Evolutionary conservation across 1,140 invertebrate species (phyloP).

Genomic region (Drosophila azteca): DNA sequence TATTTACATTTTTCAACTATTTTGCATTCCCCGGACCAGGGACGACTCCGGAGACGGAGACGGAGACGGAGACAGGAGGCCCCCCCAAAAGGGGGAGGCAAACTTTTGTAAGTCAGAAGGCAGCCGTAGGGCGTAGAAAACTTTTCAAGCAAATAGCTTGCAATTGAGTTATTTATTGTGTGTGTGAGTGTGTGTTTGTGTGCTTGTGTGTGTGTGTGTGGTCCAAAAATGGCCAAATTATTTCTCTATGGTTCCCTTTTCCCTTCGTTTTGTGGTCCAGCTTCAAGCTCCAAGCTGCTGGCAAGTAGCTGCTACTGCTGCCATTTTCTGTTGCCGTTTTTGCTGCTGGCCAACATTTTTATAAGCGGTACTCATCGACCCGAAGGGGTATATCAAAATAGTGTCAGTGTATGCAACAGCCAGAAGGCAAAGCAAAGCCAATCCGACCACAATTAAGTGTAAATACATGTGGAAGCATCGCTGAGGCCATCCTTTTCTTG

Average conservation of each 20-base stretch:
- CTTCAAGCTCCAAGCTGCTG: slow-evolving; percentile 7
- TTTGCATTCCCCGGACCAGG: slow-evolving; percentile 54
- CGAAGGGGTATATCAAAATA: no score
- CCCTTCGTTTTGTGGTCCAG: background rate
- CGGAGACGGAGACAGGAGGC: no score
- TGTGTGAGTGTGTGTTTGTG: slow-evolving; percentile 28
- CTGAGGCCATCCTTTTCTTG: no score
- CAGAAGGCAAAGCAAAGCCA: no score
- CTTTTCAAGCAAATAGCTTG: slow-evolving; percentile 79
- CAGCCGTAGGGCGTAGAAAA: slow-evolving; percentile 52
- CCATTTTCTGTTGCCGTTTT: slow-evolving; percentile 32
- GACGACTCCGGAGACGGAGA: background rate
- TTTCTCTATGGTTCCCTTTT: slow-evolving; percentile 15
- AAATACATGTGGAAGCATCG: no score
- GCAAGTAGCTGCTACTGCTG: slow-evolving; percentile 31
- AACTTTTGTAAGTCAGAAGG: slow-evolving; percentile 63
- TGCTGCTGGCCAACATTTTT: slow-evolving; percentile 23
- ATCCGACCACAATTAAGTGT: no score
- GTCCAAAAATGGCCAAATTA: slow-evolving; percentile 59
- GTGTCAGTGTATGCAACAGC: no score
- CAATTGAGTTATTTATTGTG: slow-evolving; percentile 79
- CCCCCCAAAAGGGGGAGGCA: background rate
- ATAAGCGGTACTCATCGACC: no score
- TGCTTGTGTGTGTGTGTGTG: slow-evolving; percentile 15
- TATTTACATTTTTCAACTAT: slow-evolving; percentile 80